These are phyloP conservation scores for Erpornis zantholeuca DNA, from an alignment of 2,113 vertebrate genomes.

Conservation along the genomic window DNA sequence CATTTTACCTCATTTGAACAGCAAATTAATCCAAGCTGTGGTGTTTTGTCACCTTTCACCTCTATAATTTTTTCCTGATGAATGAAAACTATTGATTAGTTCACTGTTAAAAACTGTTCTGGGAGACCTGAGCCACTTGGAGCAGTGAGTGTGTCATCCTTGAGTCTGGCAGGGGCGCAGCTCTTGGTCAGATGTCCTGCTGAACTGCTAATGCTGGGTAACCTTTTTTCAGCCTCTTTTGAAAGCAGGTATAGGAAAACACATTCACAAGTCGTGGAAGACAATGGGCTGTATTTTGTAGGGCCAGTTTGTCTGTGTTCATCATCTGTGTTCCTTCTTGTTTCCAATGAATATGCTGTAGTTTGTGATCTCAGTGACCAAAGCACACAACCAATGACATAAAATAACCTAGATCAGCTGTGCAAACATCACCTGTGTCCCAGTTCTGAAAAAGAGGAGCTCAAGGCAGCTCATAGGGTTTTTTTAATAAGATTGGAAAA, in stretches of 20 bases:
- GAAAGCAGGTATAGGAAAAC: neutral
- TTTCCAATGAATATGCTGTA: neutral
- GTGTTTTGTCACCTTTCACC: neutral
- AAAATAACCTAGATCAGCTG: neutral
- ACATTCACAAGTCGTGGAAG: neutral
- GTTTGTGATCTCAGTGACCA: neutral
- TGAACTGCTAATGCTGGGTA: neutral
- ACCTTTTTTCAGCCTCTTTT: neutral
- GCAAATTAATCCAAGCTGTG: neutral
- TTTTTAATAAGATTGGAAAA: neutral
- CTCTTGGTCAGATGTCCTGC: neutral
- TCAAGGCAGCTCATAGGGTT: neutral
- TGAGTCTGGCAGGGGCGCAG: neutral
- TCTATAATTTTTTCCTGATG: neutral
- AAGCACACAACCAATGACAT: neutral
- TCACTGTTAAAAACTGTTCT: neutral
- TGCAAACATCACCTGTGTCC: neutral
- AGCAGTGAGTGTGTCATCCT: neutral
- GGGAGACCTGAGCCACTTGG: neutral
- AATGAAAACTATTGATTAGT: neutral
- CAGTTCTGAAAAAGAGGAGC: neutral
- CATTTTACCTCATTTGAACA: neutral
- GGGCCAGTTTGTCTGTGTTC: neutral
- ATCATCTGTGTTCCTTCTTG: neutral
- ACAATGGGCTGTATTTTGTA: neutral